Base-by-base conservation (phyloP, 2,113 vertebrate genomes). In the Alexandromys fortis region DNA sequence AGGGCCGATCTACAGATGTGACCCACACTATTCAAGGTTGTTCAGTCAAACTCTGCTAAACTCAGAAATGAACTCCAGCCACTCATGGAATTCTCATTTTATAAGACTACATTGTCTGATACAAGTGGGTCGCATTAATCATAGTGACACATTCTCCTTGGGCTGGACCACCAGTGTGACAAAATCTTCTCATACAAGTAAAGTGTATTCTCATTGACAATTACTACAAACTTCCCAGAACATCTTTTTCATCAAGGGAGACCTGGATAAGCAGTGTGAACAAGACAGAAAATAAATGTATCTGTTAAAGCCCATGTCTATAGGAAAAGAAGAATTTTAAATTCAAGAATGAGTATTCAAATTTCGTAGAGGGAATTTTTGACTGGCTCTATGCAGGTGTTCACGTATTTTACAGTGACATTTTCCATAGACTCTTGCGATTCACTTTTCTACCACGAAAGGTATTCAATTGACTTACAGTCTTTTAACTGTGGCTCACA, bases 11-110 rank as follows among this genome's bases (percentile, higher is more conserved):
- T 35, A 86, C 81, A 86, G 67, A 89, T 55, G 68, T 90, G 76
- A 90, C 82, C 77, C 72, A 85, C 4, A 81, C 93, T 79, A 91
- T 67, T 72, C 92, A 97, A 97, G 94, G 94, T 97, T 68, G 79
- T 38, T 77, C 68, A 88, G 33, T 63, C 78, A 85, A 83, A 92
- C 73, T 96, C 73, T 91, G 82, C 55, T 79, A 70, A 91, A 97
- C 95, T 89, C 42, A 92, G 86, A 94, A 90, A 83, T 92, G 82
- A 95, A 86, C 72, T 89, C 65, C 8, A 67, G 86, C n/a, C 83
- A 0, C 0, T 90, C 73, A 92, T n/a, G 16, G 22, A 95, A 58
- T 35, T 26, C 38, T 95, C 47, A 73, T 92, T 91, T 89, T 65
- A 78, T 61, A 38, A 82, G 61, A 86, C 67, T 61, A 52, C 47